A percentile compares a stretch with the other conserved stretches of the same genome.
phyloP scores from a whole-genome alignment of 2,888 invertebrate genomes.

The Leptodirus hochenwartii region DNA sequence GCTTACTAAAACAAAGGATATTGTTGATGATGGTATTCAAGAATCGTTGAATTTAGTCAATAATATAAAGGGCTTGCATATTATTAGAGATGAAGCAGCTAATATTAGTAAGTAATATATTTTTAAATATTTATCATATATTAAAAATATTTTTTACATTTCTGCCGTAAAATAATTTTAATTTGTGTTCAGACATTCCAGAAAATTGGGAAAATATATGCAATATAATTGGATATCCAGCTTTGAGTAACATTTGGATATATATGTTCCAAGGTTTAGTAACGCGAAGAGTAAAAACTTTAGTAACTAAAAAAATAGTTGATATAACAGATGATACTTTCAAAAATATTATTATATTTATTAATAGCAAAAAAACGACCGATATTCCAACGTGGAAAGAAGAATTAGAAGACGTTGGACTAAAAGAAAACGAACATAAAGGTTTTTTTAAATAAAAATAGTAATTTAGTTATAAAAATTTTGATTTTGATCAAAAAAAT shows the following conservation, averaged over 20 bases:
- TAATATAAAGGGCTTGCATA: conserved; percentile 50
- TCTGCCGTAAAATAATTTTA: conserved; percentile 6
- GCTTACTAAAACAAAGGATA: conserved; percentile 40
- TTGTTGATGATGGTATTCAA: conserved; percentile 36
- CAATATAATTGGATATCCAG: conserved; percentile 35
- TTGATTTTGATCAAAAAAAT: conserved; percentile 17
- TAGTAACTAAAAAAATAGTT: conserved; percentile 39
- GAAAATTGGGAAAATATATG: conserved; percentile 45
- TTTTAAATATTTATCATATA: neutral
- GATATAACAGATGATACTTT: conserved; percentile 19
- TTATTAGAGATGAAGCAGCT: conserved; percentile 50
- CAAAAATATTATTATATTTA: too few relatives aligned
- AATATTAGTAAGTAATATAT: conserved; percentile 31
- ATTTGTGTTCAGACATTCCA: conserved; percentile 32
- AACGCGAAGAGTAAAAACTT: conserved; percentile 45
- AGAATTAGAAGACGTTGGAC: too few relatives aligned
- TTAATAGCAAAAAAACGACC: conserved; percentile 16
- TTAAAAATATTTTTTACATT: neutral
- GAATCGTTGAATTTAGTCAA: conserved; percentile 44
- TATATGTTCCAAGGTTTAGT: conserved; percentile 55
- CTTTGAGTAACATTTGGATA: conserved; percentile 45
- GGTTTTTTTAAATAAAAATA: too few relatives aligned
- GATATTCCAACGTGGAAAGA: conserved; percentile 2
- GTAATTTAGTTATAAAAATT: too few relatives aligned
- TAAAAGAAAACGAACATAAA: too few relatives aligned